Evolutionary conservation across 2,113 vertebrate genomes (phyloP).

Genomic region (Neotragus moschatus): DNA sequence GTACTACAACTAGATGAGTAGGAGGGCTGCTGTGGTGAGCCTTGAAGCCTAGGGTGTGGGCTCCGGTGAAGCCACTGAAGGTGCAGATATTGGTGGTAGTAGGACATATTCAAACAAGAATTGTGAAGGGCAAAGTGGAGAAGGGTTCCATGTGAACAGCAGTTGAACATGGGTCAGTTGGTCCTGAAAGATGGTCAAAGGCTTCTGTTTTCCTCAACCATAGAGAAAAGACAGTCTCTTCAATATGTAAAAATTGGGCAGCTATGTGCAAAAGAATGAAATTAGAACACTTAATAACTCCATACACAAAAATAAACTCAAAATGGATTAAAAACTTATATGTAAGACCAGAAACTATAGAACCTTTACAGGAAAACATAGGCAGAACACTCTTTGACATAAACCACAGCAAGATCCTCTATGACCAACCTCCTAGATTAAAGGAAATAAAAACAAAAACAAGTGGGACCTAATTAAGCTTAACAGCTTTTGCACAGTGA

Average conservation of each 20-base stretch:
- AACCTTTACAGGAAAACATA: not conserved
- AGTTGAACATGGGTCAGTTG: not conserved
- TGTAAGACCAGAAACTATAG: not conserved
- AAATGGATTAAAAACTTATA: not conserved
- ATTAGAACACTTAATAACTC: not conserved
- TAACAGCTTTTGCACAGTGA: not conserved
- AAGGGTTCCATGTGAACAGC: not conserved
- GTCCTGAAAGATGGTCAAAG: not conserved
- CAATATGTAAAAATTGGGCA: not conserved
- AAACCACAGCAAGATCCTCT: not conserved
- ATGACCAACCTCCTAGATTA: not conserved
- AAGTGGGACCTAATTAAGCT: not conserved
- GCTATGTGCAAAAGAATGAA: not conserved
- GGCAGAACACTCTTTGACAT: not conserved
- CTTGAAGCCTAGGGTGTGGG: not conserved
- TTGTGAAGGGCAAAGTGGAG: not conserved
- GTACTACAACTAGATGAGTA: not conserved
- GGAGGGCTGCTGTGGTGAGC: not conserved
- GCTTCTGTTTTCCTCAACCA: not conserved
- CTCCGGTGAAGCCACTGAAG: not conserved
- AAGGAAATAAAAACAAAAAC: not conserved
- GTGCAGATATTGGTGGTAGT: not conserved
- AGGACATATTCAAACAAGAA: not conserved
- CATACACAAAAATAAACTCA: not conserved
- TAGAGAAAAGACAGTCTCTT: not conserved